Base-by-base conservation (phyloP, 1,140 invertebrate species). In the Euwallacea similis region DNA sequence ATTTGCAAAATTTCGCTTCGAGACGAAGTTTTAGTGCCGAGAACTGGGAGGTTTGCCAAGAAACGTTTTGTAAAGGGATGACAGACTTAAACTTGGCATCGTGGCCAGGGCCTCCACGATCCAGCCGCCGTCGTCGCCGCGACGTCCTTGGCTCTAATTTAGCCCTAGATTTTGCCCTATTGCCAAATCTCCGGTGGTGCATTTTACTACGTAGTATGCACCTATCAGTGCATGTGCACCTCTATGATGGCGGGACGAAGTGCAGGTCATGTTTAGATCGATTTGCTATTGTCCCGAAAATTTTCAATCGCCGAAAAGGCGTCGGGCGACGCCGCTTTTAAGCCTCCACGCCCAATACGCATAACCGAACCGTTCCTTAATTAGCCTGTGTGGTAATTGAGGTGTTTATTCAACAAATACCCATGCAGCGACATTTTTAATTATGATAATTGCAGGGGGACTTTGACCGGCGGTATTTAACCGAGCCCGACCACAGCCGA, bases 111-210 rank as follows among this genome's bases (percentile, higher is more conserved):
- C 58, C 8, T 3, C 58, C 58, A 7, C 58, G 58, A 60, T 50
- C 46, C 46, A 50, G 46, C 46, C 63, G 63, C 43, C 61, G 42
- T 50, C 13, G n/a, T 10, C 61, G 44, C 46, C 46, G 46, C 63
- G 63, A 54, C 63, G 63, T 33, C 63, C 50, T 66, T 66, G 63
- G 63, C 50, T 66, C 53, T 55, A 66, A 66, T 66, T 66, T 55
- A 66, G 15, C 63, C 63, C 63, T 43, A 42, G 63, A 66, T 53
- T 66, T 66, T 54, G 11, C 50, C 21, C 15, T 53, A 55, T 66
- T 66, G 63, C 63, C 63, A 66, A 54, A 66, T 66, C 55, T 53
- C 16, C 47, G 16, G 46, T 66, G 63, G 21, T 55, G 21, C 21
- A 61, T 61, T 61, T 58, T 61, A 61, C 59, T 61, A 61, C 59